Percentiles rank a stretch among this genome's conserved stretches.
Conservation (phyloP, 2,113 vertebrate species). For the Vidua macroura region DNA sequence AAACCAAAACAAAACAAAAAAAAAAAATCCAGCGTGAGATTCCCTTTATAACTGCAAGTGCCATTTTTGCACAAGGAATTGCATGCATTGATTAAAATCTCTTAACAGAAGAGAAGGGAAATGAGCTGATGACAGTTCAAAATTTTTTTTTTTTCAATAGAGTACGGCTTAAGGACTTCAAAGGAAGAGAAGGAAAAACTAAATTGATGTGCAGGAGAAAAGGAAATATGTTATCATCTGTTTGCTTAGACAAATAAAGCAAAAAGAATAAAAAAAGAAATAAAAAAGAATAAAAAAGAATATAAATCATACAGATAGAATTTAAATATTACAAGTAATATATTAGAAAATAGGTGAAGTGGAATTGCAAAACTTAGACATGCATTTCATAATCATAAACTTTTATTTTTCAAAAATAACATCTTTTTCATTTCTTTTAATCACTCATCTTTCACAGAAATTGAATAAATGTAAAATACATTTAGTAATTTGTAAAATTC, state of each 20-base stretch:
- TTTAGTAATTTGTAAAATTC: background rate
- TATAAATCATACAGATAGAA: background rate
- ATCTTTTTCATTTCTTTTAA: background rate
- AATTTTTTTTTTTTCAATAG: background rate
- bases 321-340: background rate
- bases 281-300: background rate
- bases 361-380: background rate
- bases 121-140: background rate
- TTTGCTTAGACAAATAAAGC: background rate
- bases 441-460: background rate
- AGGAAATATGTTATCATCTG: background rate
- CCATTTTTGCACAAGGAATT: background rate
- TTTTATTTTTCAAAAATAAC: background rate
- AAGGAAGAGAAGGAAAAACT: background rate
- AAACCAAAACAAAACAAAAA: background rate
- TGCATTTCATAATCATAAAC: background rate
- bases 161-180: background rate
- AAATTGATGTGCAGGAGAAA: background rate
- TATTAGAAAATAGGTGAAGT: background rate
- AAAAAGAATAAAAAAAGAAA: background rate
- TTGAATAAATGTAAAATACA: background rate
- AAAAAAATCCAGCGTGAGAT: background rate
- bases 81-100: slow-evolving; percentile 3
- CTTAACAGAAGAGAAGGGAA: background rate
- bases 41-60: background rate